Evolutionary conservation across 2,797 vertebrate species (phyloP).

Genomic region (Linurgus olivaceus): DNA sequence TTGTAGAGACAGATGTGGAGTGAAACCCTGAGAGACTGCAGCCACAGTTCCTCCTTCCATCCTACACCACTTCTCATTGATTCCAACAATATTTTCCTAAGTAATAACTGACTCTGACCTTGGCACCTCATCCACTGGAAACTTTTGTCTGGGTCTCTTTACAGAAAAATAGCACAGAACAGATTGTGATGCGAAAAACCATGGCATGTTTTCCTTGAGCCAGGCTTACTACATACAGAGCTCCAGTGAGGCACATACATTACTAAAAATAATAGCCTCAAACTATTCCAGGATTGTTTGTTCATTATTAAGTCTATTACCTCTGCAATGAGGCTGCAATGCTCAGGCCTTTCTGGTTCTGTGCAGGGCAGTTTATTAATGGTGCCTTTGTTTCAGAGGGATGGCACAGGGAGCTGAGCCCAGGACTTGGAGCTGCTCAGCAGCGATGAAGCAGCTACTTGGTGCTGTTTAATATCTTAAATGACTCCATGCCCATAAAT

Average conservation of each 20-base stretch:
- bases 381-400: constrained; percentile 43
- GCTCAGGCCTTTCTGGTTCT: background rate
- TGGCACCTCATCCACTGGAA: background rate
- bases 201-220: constrained; percentile 43
- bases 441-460: constrained; percentile 5
- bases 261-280: constrained; percentile 60
- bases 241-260: background rate
- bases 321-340: constrained; percentile 44
- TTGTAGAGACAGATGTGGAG: background rate
- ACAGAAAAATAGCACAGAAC: background rate
- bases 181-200: background rate
- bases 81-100: constrained; percentile 46
- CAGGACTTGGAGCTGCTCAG: constrained; percentile 17
- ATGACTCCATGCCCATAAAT: constrained; percentile 30
- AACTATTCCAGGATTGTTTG: constrained; percentile 14
- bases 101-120: background rate
- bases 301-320: constrained; percentile 61
- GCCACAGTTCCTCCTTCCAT: background rate
- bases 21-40: background rate
- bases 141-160: constrained; percentile 13
- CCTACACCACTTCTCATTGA: background rate
- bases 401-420: background rate
- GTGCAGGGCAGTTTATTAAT: constrained; percentile 40
- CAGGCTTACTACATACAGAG: background rate
- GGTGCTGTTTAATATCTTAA: constrained; percentile 39